Evolutionary conservation across 2,888 invertebrate genomes (phyloP), one percentile per base, ranked within the genome.

Genomic region (Salpingus planirostris): DNA sequence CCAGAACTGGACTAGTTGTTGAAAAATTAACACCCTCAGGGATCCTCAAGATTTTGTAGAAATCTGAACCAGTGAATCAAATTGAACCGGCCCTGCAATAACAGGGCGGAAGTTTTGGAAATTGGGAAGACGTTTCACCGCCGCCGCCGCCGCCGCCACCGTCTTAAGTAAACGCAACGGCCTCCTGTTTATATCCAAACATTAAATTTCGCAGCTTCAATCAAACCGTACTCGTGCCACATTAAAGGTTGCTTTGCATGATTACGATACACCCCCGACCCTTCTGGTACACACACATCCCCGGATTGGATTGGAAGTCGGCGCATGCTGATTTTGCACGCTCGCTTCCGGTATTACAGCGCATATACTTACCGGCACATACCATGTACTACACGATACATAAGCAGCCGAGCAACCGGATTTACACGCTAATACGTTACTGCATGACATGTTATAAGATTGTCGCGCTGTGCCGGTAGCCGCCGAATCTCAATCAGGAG

Each of bases 201-300:
- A 29, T 39, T 39, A 28, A 35, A 35, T 31, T 39, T 32, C 21
- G 30, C 27, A 31, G 35, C 35, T 39, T 39, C 39, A 35, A 39
- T 39, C 39, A 39, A 35, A 39, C 39, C 35, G 13, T 29, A 35
- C 29, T 39, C 35, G 27, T 23, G 33, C 38, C 38, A 38, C 38
- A 38, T 38, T 38, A 38, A 38, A 34, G 38, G 26, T 34, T 33
- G 29, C 29, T 31, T 31, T 34, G 34, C 31, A 29, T 38, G 38
- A 38, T 38, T 38, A 34, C 38, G 24, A 34, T 34, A 38, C 34
- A 31, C 27, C 34, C n/a, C n/a, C n/a, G n/a, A n/a, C n/a, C n/a
- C n/a, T n/a, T n/a, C n/a, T n/a, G n/a, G n/a, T n/a, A n/a, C n/a
- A n/a, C n/a, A n/a, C n/a, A n/a, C n/a, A n/a, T n/a, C n/a, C n/a